Percentiles rank a stretch among this genome's conserved stretches.
Conservation (phyloP, 2,888 invertebrate genomes). For the Pristionchus japonicus region DNA sequence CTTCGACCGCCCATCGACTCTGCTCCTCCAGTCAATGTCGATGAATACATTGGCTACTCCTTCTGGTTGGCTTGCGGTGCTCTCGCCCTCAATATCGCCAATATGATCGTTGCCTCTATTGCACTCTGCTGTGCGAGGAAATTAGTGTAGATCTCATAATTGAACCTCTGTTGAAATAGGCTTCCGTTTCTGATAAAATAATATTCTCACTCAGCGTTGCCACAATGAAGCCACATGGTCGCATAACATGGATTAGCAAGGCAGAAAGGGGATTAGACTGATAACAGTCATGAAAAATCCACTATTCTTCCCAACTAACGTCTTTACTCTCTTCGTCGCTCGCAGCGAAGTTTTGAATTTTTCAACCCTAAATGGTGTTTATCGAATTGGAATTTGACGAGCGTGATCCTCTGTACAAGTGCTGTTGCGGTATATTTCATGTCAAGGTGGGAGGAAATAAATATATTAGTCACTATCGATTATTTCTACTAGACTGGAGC, state of each 20-base stretch:
- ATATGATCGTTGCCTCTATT: slow-evolving; percentile 54
- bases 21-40: neutral
- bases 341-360: neutral
- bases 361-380: neutral
- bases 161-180: no score
- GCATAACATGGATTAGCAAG: neutral
- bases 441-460: neutral
- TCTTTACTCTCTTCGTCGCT: neutral
- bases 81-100: slow-evolving; percentile 53
- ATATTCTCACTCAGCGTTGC: no score
- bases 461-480: neutral
- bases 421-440: slow-evolving; percentile 26
- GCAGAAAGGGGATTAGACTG: neutral
- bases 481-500: neutral
- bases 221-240: no score
- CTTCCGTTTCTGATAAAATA: no score
- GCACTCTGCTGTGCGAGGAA: slow-evolving; percentile 57
- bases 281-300: neutral
- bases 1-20: neutral
- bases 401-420: slow-evolving; percentile 11
- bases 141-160: neutral
- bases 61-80: slow-evolving; percentile 61
- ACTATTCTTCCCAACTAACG: neutral
- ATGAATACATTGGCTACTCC: slow-evolving; percentile 55
- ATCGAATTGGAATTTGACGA: slow-evolving; percentile 22